These are phyloP conservation scores for Mythimna lalbum DNA, from an alignment of 2,888 invertebrate species.

Conservation along the genomic window DNA sequence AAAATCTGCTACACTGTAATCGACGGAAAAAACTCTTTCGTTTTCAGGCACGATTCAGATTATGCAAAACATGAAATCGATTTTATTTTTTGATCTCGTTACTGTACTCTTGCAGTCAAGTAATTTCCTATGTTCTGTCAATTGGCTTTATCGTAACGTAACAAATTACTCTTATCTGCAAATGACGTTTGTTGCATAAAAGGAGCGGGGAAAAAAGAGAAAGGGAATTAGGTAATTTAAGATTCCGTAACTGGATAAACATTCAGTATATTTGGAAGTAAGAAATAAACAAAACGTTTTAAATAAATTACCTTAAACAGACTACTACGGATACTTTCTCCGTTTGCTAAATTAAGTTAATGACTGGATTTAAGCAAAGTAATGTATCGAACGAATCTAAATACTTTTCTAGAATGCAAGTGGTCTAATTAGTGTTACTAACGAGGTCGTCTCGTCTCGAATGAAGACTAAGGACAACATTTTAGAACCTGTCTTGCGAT, in stretches of 20 bases:
- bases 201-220: slow-evolving; percentile 62
- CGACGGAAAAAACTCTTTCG: not conserved
- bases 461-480: not conserved
- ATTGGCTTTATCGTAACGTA: slow-evolving; percentile 59
- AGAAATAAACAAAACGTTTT: slow-evolving; percentile 45
- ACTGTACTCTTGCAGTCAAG: slow-evolving; percentile 24
- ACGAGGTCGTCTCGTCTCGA: slow-evolving; percentile 6
- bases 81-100: slow-evolving; percentile 25
- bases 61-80: slow-evolving; percentile 43
- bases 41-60: slow-evolving; percentile 20
- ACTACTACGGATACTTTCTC: slow-evolving; percentile 53
- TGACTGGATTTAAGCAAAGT: slow-evolving; percentile 32
- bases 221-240: slow-evolving; percentile 61
- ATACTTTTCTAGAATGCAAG: slow-evolving; percentile 46
- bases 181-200: slow-evolving; percentile 62
- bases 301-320: slow-evolving; percentile 53
- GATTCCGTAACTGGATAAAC: slow-evolving; percentile 58
- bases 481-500: not conserved
- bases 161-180: slow-evolving; percentile 59
- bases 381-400: slow-evolving; percentile 46
- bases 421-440: slow-evolving; percentile 28
- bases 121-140: slow-evolving; percentile 60
- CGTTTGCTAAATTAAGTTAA: slow-evolving; percentile 39
- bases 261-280: slow-evolving; percentile 54
- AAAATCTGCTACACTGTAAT: not conserved